Percentiles rank a stretch among this genome's conserved stretches.
Evolutionary conservation across 1,140 invertebrate genomes (phyloP).

Genomic region (Euborellia annulipes): DNA sequence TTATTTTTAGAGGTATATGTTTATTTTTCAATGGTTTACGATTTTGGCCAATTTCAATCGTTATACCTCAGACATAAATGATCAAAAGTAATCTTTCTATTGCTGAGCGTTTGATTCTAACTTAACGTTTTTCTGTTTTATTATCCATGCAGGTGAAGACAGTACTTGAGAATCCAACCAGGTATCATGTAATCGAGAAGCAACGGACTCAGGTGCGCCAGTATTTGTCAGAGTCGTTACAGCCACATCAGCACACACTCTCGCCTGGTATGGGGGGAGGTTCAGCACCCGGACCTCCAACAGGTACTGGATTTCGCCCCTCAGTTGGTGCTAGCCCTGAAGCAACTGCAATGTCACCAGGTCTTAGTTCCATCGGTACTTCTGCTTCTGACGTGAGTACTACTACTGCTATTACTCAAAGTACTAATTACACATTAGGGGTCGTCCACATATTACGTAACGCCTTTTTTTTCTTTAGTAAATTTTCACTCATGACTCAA

Average conservation of each 20-base stretch:
- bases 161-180: conserved; percentile 74
- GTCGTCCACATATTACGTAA: too few relatives aligned
- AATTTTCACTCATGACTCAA: too few relatives aligned
- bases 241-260: conserved; percentile 12
- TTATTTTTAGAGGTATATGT: too few relatives aligned
- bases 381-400: conserved; percentile 53
- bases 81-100: too few relatives aligned
- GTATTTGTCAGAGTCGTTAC: conserved; percentile 64
- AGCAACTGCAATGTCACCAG: conserved; percentile 43
- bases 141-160: conserved; percentile 79
- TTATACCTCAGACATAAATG: too few relatives aligned
- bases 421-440: too few relatives aligned
- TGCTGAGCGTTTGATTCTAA: too few relatives aligned
- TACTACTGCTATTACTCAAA: not conserved
- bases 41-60: too few relatives aligned
- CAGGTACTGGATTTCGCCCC: not conserved
- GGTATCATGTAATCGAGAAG: conserved; percentile 80
- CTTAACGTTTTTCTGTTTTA: too few relatives aligned
- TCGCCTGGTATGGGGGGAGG: conserved; percentile 15
- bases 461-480: too few relatives aligned
- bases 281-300: conserved; percentile 27
- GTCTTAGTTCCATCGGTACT: conserved; percentile 52
- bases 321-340: conserved; percentile 32
- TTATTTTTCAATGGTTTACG: too few relatives aligned
- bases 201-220: conserved; percentile 76